Evolutionary conservation across 2,797 vertebrate genomes (phyloP), one percentile per base, ranked within the genome.

Genomic region (Acridotheres tristis): DNA sequence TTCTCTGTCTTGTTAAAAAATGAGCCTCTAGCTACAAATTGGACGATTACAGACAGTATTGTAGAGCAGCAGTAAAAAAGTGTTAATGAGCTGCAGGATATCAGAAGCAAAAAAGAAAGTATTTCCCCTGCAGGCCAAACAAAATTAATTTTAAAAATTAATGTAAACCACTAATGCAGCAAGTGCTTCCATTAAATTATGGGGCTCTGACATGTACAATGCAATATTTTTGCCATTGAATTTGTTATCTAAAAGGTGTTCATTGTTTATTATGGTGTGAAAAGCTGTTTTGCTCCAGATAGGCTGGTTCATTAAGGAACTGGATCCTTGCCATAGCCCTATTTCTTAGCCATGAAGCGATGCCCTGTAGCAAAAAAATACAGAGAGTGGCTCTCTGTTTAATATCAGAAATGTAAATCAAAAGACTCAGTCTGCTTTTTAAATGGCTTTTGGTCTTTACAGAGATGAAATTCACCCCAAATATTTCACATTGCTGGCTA

Each of bases 71-170:
- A 89, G 96, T 97, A 88, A 97, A 96, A 96, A 96, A 97, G 96
- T 97, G 96, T 97, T 98, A 98, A 98, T 97, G 97, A 98, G 97
- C 97, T 97, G 93, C 97, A 97, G 97, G 96, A 92, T 97, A 97
- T 97, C 96, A 97, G 94, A 96, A 97, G 97, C 96, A 97, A 95
- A 97, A 97, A 97, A 93, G 94, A 97, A 97, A 97, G 96, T 96
- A 97, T 97, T 96, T 97, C 94, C 96, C 97, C 98, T 55, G 91
- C 80, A 94, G 97, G 97, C 97, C 97, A 97, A 98, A 97, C 97
- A 97, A 98, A 98, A 98, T 98, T 98, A 98, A 98, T 98, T 98
- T 98, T 97, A 97, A 98, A 98, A 98, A 98, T 97, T 97, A 98
- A 98, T 98, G 97, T 97, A 97, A 98, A 97, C 96, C 97, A 97